Conservation (phyloP, 2,113 vertebrate genomes). For the Puma concolor region DNA sequence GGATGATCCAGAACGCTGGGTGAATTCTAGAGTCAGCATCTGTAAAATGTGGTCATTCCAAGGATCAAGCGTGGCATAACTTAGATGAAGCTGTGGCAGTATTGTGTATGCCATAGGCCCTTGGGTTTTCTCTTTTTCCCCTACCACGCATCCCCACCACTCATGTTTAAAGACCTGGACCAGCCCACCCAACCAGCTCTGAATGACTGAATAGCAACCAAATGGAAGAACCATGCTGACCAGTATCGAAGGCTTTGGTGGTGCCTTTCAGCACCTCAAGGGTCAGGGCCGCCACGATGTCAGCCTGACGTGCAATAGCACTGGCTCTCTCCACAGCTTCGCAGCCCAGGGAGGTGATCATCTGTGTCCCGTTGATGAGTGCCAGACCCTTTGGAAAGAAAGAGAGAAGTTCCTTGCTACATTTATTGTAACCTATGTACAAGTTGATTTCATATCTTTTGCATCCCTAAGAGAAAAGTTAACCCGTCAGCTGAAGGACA, state of each 20-base stretch:
- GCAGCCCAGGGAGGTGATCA: conserved; percentile 98
- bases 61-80: background rate
- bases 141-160: too few species aligned
- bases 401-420: background rate
- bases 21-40: background rate
- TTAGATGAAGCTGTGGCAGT: background rate
- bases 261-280: conserved; percentile 98
- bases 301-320: conserved; percentile 95
- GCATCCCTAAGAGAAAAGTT: background rate
- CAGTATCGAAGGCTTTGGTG: conserved; percentile 97
- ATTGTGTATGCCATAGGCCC: accelerated
- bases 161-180: background rate
- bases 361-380: conserved; percentile 98
- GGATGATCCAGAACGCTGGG: background rate
- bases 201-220: background rate
- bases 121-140: background rate
- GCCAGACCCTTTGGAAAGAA: conserved; percentile 91
- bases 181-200: background rate
- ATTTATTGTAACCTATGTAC: background rate
- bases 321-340: conserved; percentile 96
- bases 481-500: background rate
- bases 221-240: conserved; percentile 83
- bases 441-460: background rate
- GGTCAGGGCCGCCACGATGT: conserved; percentile 96
- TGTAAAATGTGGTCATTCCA: background rate